Conservation (phyloP, 2,797 vertebrate genomes). For the Sarcoramphus papa region DNA sequence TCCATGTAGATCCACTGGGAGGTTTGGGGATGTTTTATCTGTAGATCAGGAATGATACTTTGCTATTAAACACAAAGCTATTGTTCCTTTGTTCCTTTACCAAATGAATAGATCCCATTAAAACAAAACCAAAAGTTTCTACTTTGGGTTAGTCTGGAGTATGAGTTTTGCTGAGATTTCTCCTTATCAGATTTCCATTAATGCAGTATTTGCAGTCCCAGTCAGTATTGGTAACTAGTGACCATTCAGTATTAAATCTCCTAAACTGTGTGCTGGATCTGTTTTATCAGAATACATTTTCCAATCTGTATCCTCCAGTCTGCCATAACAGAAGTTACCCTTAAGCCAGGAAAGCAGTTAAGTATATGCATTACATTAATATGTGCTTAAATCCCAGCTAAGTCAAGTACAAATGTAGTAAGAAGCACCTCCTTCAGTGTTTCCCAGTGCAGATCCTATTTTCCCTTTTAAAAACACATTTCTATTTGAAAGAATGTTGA, state of each 20-base stretch:
- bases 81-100: neutral
- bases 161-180: neutral
- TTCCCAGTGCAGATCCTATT: neutral
- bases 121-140: neutral
- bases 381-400: neutral
- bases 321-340: neutral
- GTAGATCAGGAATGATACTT: neutral
- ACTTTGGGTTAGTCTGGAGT: neutral
- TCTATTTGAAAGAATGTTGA: neutral
- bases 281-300: neutral
- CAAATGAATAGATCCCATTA: neutral
- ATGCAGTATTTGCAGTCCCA: neutral
- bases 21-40: neutral
- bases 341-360: neutral
- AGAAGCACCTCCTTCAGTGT: neutral
- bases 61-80: neutral
- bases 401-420: neutral
- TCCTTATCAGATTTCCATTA: neutral
- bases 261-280: neutral
- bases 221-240: neutral
- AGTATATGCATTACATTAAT: neutral
- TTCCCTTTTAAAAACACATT: neutral
- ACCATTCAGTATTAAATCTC: neutral
- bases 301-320: neutral
- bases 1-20: neutral